Evolutionary conservation across 1,140 invertebrate species (phyloP), one percentile per base, ranked within the genome.

Genomic region (Vanessa atalanta): DNA sequence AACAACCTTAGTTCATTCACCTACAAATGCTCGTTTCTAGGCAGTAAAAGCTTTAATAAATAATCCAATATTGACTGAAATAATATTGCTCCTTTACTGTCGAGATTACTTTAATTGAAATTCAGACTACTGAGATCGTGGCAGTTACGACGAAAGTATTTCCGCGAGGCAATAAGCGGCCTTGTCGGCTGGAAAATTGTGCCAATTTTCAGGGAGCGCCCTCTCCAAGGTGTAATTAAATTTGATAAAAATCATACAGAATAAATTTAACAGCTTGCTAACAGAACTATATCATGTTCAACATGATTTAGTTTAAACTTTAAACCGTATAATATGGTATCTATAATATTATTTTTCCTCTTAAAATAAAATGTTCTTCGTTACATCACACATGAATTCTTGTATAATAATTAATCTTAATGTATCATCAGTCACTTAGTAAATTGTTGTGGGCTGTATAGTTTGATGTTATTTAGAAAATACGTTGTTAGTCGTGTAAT

Each of bases 161-260:
- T 88, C 73, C 79, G 78, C 79, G 82, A 85, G 75, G 84, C 80
- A 88, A 87, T 88, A 90, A 88, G 77, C 84, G 83, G 83, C 76
- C 80, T 85, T 87, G 72, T 84, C 81, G 83, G 79, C 82, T 84
- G 88, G 85, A 90, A 92, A 90, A 92, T 92, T 92, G 87, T 82
- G 83, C 79, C 85, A 88, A 90, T 86, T 90, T 85, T 83, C 75
- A 70, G 80, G 79, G 83, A 74, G 84, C 80, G 67, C 48, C 73
- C 48, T 67, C 66, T 47, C 61, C 15, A n/a, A 67, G 70, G 72
- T 71, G 65, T 65, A 76, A 70, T 73, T 70, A 66, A 55, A 16
- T 50, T 60, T 61, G 53, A 75, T 70, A 75, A 82, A 55, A 79
- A 65, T 60, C 70, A 26, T 16, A 11, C 31, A 43, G 15, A n/a